These are phyloP conservation scores for Drosophila triauraria DNA, from an alignment of 1,140 invertebrate genomes.

Conservation along the genomic window DNA sequence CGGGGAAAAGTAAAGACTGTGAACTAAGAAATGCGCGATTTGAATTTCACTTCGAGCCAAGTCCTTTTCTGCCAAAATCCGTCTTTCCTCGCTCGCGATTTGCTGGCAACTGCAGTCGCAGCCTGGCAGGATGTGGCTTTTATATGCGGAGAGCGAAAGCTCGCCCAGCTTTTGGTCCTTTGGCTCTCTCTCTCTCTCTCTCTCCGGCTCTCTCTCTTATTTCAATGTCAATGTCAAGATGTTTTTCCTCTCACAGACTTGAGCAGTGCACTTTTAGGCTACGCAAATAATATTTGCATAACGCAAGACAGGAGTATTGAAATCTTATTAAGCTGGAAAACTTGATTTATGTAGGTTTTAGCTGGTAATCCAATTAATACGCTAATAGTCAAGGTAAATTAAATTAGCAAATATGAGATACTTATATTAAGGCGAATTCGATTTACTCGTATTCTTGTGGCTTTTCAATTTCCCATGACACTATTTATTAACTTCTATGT, in stretches of 20 bases:
- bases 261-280: neutral
- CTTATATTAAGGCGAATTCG: neutral
- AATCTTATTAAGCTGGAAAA: neutral
- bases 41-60: neutral
- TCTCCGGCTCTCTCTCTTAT: neutral
- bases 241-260: neutral
- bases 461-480: too few relatives aligned
- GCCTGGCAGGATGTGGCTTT: slow-evolving; percentile 16
- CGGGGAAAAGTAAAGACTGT: neutral
- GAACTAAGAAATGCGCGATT: slow-evolving; percentile 6
- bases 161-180: slow-evolving; percentile 19
- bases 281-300: neutral
- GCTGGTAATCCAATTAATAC: neutral
- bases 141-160: slow-evolving; percentile 31
- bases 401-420: neutral
- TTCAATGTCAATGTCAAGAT: slow-evolving; percentile 49
- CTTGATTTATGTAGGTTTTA: neutral
- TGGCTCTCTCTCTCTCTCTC: neutral
- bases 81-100: slow-evolving; percentile 2
- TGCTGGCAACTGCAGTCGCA: slow-evolving; percentile 39
- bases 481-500: too few relatives aligned
- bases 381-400: neutral
- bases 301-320: neutral
- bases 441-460: neutral
- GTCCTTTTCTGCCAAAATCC: neutral